Base-by-base conservation (phyloP, 2,888 invertebrate species). In the Nephrotoma guestfalica region DNA sequence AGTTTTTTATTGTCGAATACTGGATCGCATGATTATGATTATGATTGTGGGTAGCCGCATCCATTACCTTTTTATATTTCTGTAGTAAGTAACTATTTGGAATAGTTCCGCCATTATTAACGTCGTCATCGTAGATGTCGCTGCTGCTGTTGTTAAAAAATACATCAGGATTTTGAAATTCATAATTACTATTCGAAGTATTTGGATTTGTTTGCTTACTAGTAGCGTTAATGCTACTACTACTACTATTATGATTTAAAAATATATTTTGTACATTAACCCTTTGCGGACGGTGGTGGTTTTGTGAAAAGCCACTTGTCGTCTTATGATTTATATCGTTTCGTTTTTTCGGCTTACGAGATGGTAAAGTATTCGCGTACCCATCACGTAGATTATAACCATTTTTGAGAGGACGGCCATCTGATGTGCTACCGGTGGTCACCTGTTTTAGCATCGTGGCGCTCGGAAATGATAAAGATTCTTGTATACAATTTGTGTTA, bases 321-420 rank as follows among this genome's bases (percentile, higher is more conserved):
- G 89, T 91, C 90, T 92, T 93, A 87, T 91, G 92, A 86, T 90
- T 92, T 89, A 91, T 92, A 89, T 91, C 92, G 18, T 92, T 91
- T 40, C 93, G 91, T 88, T 93, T 93, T 89, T 93, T 93, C 11
- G 93, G 91, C 90, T 93, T 93, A 18, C 93, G 90, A 6, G 92
- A 92, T 0, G 93, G 93, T 85, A 93, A 89, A 0, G 93, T 93
- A 88, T 93, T 93, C 0, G 93, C 92, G 87, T 92, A 91, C 6
- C 93, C 90, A 88, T 93, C 93, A 13, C 89, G 86, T 45, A 83
- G 83, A 40, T 86, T 87, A 86, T 43, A 85, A 13, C 88, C 88
- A 6, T 91, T 90, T 9, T 30, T 11, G 30, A 71, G 71, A 30
- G 30, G 9, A 87, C 91, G 91, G 86, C 91, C 91, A 88, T 93